phyloP scores from a whole-genome alignment of 2,888 invertebrate species.

The Coelogynopora nodosa region DNA sequence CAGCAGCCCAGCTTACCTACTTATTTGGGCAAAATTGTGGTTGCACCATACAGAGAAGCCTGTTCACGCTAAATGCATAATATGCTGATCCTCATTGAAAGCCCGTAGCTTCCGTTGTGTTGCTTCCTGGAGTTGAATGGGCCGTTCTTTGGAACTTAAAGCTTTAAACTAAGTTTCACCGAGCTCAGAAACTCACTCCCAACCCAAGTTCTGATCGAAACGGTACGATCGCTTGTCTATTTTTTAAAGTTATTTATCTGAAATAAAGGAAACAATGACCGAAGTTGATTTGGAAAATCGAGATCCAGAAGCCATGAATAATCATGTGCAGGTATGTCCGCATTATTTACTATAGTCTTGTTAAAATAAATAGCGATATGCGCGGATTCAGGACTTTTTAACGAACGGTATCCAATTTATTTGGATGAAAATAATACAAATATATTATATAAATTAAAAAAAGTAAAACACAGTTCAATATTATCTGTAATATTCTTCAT shows the following conservation, averaged over 20 bases:
- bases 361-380: no score
- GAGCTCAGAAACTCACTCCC: neutral
- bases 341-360: no score
- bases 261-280: neutral
- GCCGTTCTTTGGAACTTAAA: neutral
- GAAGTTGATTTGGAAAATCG: constrained; percentile 67
- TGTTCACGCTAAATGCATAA: neutral
- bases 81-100: neutral
- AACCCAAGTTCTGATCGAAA: neutral
- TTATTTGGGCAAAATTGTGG: neutral
- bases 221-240: no score
- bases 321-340: constrained; percentile 70
- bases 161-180: neutral
- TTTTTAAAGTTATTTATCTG: no score
- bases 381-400: no score
- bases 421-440: no score
- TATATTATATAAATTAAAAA: no score
- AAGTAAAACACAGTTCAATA: no score
- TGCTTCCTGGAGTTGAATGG: neutral
- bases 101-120: neutral
- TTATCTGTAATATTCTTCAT: no score
- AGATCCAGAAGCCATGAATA: constrained; percentile 70
- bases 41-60: neutral
- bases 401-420: no score
- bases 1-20: neutral